phyloP scores from a whole-genome alignment of 1,140 invertebrate genomes.

The Euglossa dilemma region DNA sequence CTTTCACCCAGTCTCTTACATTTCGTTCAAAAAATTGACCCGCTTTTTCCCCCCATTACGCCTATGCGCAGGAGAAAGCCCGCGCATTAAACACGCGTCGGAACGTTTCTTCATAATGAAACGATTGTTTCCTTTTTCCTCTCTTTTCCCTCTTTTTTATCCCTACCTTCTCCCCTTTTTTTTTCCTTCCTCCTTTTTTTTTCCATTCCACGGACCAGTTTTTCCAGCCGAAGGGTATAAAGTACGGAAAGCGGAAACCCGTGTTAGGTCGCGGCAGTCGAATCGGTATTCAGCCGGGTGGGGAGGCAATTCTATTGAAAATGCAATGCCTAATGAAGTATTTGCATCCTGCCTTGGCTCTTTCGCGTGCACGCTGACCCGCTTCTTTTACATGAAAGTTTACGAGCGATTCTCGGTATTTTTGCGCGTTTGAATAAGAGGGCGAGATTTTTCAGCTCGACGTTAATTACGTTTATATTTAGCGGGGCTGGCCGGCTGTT shows the following conservation, averaged over 20 bases:
- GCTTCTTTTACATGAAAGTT: conserved; percentile 38
- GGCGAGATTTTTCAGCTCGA: conserved; percentile 27
- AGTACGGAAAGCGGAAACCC: conserved; percentile 24
- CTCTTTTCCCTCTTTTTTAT: neutral
- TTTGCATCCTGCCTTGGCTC: conserved; percentile 32
- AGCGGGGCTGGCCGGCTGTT: neutral
- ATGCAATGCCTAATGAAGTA: conserved; percentile 55
- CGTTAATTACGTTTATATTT: conserved; percentile 38
- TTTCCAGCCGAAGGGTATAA: conserved; percentile 31
- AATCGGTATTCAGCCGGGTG: conserved; percentile 15
- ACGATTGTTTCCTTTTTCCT: neutral
- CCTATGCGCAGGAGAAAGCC: neutral
- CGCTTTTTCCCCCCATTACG: neutral
- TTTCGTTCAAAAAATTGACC: neutral
- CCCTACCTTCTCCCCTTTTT: neutral
- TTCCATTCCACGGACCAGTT: conserved; percentile 3
- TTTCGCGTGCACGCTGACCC: conserved; percentile 41
- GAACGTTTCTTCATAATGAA: conserved; percentile 22
- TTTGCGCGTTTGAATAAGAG: conserved; percentile 39
- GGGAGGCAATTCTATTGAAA: conserved; percentile 47
- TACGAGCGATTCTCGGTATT: conserved; percentile 37
- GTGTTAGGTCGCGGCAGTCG: neutral
- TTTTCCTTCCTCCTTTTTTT: neutral
- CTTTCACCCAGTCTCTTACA: neutral
- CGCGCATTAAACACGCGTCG: neutral